Evolutionary conservation across 64 coral and sea anemone species (phyloP).

Genomic region (Montipora capricornis): DNA sequence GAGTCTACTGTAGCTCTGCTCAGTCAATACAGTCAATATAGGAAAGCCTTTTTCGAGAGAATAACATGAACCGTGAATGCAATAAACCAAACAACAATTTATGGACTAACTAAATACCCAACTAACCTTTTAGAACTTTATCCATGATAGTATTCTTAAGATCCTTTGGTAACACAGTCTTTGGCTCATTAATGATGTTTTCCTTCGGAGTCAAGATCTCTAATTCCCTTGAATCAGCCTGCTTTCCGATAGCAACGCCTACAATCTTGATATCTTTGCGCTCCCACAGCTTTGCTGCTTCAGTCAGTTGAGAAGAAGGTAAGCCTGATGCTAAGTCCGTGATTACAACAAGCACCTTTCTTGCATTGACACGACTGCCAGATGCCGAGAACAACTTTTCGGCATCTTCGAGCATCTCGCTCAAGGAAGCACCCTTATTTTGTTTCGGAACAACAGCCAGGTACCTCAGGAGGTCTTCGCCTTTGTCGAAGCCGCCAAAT

Average conservation of each 20-base stretch:
- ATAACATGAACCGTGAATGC: background rate
- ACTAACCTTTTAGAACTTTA: slow-evolving; percentile 53
- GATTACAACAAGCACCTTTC: slow-evolving; percentile 78
- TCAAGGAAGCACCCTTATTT: slow-evolving; percentile 54
- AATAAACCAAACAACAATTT: background rate
- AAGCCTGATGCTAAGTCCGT: slow-evolving; percentile 76
- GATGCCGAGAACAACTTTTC: slow-evolving; percentile 64
- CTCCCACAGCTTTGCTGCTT: slow-evolving; percentile 38
- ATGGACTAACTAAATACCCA: background rate
- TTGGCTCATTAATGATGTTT: slow-evolving; percentile 33
- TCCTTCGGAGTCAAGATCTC: slow-evolving; percentile 16
- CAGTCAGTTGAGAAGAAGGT: slow-evolving; percentile 23
- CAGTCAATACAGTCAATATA: no score
- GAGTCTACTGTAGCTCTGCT: no score
- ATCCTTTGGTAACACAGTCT: background rate
- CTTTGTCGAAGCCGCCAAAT: slow-evolving; percentile 28
- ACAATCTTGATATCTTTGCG: slow-evolving; percentile 67
- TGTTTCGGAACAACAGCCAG: slow-evolving; percentile 60
- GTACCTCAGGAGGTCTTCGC: background rate
- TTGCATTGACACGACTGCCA: slow-evolving; percentile 45
- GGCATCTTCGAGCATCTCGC: slow-evolving; percentile 65
- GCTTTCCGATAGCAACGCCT: slow-evolving; percentile 66
- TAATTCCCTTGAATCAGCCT: slow-evolving; percentile 34
- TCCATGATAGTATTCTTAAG: slow-evolving; percentile 52
- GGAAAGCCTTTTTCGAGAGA: background rate